Evolutionary conservation across 1,140 invertebrate species (phyloP), one percentile per base, ranked within the genome.

Genomic region (Cyclina sinensis): DNA sequence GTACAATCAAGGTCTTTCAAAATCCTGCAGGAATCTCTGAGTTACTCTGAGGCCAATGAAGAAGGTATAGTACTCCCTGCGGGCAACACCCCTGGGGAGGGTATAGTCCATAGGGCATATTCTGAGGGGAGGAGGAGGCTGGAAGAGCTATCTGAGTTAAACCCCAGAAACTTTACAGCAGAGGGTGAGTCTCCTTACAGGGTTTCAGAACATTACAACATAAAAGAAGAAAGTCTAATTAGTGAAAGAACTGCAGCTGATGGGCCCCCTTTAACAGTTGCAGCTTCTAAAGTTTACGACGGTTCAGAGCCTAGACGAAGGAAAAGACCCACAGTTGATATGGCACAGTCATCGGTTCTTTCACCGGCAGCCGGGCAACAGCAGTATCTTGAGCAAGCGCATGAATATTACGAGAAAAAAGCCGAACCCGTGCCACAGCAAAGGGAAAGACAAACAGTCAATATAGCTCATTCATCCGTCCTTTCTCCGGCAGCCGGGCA

Each of bases 1-100:
- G 89, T 94, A 24, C 94, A 95, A 86, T 95, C 94, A 12, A 89
- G 92, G 39, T 92, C 93, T 14, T 95, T 95, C 91, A 91, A 93
- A 83, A 90, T 91, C 12, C 88, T 95, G 39, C 92, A 94, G 82
- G 91, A 93, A 76, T 91, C 90, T 12, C 82, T 93, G 9, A 89
- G 90, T 79, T 92, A 91, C 48, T 82, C 89, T 78, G 92, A 92
- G 62, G 88, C 90, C 11, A 68, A 90, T 65, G 87, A 88, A 89
- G 86, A 87, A 87, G 85, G 85, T 87, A 87, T 87, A 62, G 76
- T 87, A 39, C 76, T 87, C 4, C 85, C 74, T 35, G 46, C 76
- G 24, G 85, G 85, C 32, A 59, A 46, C 16, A 87, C 85, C 39
- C 85, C 85, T 37, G 85, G 85, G 37, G 85, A 87, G 62, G 57